phyloP scores from a whole-genome alignment of 2,797 vertebrate species.

The Chanos chanos region DNA sequence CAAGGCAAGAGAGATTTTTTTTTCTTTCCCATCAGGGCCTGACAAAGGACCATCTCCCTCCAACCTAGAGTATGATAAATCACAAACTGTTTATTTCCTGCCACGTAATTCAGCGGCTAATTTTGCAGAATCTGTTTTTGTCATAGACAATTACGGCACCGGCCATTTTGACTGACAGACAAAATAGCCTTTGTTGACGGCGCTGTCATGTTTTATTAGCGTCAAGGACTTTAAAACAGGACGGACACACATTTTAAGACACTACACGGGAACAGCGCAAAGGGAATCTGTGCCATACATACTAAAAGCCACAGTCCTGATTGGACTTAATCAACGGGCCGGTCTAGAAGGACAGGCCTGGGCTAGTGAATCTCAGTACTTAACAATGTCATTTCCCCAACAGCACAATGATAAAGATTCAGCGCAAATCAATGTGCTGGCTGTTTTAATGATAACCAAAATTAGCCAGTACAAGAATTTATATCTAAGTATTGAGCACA shows the following conservation, averaged over 20 bases:
- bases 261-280: conserved; percentile 61
- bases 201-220: conserved; percentile 79
- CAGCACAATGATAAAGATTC: neutral
- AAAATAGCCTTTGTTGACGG: conserved; percentile 83
- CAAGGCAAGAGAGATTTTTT: conserved; percentile 57
- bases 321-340: conserved; percentile 52
- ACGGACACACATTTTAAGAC: conserved; percentile 74
- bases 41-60: conserved; percentile 72
- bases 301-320: conserved; percentile 61
- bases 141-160: conserved; percentile 77
- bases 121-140: conserved; percentile 82
- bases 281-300: conserved; percentile 65
- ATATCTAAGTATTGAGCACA: no score
- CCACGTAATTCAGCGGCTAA: conserved; percentile 74
- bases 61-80: conserved; percentile 77
- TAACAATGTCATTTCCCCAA: conserved; percentile 12
- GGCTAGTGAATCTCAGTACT: conserved; percentile 9
- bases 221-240: conserved; percentile 74
- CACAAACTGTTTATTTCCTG: conserved; percentile 76
- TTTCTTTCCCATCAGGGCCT: conserved; percentile 69
- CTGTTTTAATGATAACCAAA: neutral
- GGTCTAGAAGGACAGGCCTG: conserved; percentile 37
- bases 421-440: neutral
- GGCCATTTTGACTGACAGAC: conserved; percentile 76
- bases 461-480: neutral